These are phyloP conservation scores for Psophia crepitans DNA, from an alignment of 2,113 vertebrate genomes.

Conservation along the genomic window DNA sequence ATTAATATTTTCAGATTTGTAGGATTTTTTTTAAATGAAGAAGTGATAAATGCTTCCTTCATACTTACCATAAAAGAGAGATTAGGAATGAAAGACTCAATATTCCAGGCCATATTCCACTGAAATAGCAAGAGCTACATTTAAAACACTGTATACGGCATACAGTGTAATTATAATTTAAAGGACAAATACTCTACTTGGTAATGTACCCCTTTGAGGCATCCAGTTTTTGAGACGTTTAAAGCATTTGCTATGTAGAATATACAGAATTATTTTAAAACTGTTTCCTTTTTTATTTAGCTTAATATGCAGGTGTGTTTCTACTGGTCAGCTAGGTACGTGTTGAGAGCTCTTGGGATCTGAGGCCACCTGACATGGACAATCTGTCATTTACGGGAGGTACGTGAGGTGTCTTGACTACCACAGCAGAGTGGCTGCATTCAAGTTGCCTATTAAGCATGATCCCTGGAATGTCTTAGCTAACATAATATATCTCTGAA, in stretches of 20 bases:
- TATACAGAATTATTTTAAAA: not conserved
- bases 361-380: not conserved
- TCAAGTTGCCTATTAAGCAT: not conserved
- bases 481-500: not conserved
- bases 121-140: not conserved
- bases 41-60: not conserved
- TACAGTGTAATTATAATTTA: not conserved
- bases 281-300: not conserved
- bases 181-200: not conserved
- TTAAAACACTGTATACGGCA: not conserved
- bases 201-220: not conserved
- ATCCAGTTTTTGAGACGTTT: not conserved
- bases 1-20: not conserved
- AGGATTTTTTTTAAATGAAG: not conserved
- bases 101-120: not conserved
- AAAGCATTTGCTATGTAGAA: not conserved
- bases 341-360: not conserved
- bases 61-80: not conserved
- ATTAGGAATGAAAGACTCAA: not conserved
- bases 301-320: not conserved
- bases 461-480: not conserved
- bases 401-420: fast-evolving
- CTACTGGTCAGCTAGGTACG: not conserved
- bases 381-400: not conserved
- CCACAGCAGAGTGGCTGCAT: not conserved